These are phyloP conservation scores for Helicoverpa armigera DNA, from an alignment of 1,140 invertebrate genomes.

Conservation along the genomic window DNA sequence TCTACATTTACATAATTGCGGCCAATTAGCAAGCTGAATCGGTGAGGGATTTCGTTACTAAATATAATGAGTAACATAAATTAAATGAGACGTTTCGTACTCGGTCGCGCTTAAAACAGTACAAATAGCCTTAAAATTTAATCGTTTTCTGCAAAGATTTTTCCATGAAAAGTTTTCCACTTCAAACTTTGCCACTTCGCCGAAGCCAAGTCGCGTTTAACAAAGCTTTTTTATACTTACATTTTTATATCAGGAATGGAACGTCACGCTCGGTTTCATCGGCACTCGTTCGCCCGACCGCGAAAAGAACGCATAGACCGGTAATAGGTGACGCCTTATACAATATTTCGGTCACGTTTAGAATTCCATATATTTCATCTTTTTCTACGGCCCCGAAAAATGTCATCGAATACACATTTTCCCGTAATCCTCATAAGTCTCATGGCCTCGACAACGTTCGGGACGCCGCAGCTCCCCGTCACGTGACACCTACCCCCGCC, in stretches of 20 bases:
- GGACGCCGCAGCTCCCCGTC: constrained; percentile 67
- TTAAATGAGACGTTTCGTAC: constrained; percentile 61
- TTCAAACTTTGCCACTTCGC: constrained; percentile 85
- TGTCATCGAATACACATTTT: constrained; percentile 87
- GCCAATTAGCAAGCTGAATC: constrained; percentile 34
- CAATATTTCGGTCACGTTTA: constrained; percentile 83
- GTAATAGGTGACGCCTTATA: constrained; percentile 82
- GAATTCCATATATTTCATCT: constrained; percentile 86
- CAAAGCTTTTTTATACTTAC: constrained; percentile 86
- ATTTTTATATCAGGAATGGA: constrained; percentile 85
- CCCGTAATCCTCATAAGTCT: constrained; percentile 86
- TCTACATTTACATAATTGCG: constrained; percentile 54
- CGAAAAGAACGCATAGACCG: constrained; percentile 83
- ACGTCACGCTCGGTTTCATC: constrained; percentile 83
- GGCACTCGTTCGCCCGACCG: constrained; percentile 78
- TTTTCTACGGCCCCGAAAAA: constrained; percentile 85
- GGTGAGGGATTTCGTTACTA: constrained; percentile 47
- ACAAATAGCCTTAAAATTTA: constrained; percentile 84
- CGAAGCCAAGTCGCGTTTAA: constrained; percentile 83
- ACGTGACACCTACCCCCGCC: constrained; percentile 62
- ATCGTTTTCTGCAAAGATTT: constrained; percentile 84
- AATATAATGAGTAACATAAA: constrained; percentile 49
- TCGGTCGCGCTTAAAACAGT: constrained; percentile 69
- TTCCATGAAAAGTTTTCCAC: constrained; percentile 86
- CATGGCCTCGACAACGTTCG: constrained; percentile 76